Conservation (phyloP, 2,113 vertebrate species). For the Edolisoma coerulescens region DNA sequence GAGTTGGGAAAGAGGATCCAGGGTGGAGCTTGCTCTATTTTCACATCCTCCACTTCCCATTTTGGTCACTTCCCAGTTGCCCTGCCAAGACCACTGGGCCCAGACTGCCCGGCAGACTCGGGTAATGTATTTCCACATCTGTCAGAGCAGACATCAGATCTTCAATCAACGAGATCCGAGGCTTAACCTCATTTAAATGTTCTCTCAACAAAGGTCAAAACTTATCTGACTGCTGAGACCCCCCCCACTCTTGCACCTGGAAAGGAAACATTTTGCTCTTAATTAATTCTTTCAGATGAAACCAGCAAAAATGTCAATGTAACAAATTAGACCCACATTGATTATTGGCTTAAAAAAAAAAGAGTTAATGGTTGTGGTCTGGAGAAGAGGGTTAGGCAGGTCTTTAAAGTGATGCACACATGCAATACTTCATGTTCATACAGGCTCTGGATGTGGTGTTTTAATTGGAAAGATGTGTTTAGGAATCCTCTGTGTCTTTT, state of each 20-base stretch:
- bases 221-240: slow-evolving; percentile 43
- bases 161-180: not conserved
- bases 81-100: not conserved
- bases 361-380: slow-evolving; percentile 53
- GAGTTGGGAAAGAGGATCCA: not conserved
- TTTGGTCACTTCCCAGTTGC: not conserved
- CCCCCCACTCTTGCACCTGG: slow-evolving; percentile 7
- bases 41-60: not conserved
- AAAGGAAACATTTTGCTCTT: slow-evolving; percentile 61
- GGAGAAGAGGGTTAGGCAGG: slow-evolving; percentile 51
- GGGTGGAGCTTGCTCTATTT: not conserved
- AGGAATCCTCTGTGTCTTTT: not conserved
- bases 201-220: slow-evolving; percentile 67
- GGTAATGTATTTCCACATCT: slow-evolving; percentile 5
- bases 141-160: slow-evolving; percentile 22
- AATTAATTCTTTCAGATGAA: slow-evolving; percentile 74
- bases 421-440: not conserved
- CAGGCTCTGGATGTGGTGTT: not conserved
- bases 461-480: not conserved
- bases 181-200: slow-evolving; percentile 61
- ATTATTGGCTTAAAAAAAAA: slow-evolving; percentile 72
- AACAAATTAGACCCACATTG: slow-evolving; percentile 75
- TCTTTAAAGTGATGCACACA: slow-evolving; percentile 36
- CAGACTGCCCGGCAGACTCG: not conserved
- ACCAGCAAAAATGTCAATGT: slow-evolving; percentile 70